These are phyloP conservation scores for Palloptera scutellata DNA, from an alignment of 2,888 invertebrate genomes.

Conservation along the genomic window DNA sequence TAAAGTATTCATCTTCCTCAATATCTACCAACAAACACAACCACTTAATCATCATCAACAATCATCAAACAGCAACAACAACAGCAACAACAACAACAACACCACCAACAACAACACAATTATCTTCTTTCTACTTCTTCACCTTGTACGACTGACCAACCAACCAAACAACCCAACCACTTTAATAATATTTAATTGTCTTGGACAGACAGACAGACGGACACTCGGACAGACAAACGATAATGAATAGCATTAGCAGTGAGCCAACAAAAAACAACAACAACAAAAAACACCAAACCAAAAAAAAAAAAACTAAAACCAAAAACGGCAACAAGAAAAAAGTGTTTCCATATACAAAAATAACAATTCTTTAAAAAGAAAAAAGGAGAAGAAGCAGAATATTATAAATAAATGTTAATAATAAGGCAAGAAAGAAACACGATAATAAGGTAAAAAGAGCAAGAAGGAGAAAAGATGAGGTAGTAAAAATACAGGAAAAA, in stretches of 20 bases:
- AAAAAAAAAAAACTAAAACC: background rate
- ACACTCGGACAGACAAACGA: slow-evolving; percentile 6
- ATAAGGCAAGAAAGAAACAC: background rate
- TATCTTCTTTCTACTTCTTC: too few relatives aligned
- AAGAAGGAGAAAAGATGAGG: background rate
- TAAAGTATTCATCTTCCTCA: too few relatives aligned
- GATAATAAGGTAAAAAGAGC: background rate
- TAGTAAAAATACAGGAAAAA: background rate
- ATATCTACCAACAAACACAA: too few relatives aligned
- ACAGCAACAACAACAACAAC: too few relatives aligned
- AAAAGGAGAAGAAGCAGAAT: background rate
- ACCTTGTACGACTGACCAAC: too few relatives aligned
- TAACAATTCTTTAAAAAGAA: background rate
- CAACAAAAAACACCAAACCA: background rate
- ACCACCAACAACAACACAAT: too few relatives aligned
- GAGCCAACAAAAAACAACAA: background rate
- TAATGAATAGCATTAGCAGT: slow-evolving; percentile 21
- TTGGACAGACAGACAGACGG: too few relatives aligned
- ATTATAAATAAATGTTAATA: background rate
- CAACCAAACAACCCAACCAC: too few relatives aligned
- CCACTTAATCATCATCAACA: too few relatives aligned
- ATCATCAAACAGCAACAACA: too few relatives aligned
- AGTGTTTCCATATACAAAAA: background rate
- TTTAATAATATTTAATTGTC: too few relatives aligned
- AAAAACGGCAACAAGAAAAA: background rate